Evolutionary conservation across 2,888 invertebrate genomes (phyloP).

Genomic region (Tinea pellionella): DNA sequence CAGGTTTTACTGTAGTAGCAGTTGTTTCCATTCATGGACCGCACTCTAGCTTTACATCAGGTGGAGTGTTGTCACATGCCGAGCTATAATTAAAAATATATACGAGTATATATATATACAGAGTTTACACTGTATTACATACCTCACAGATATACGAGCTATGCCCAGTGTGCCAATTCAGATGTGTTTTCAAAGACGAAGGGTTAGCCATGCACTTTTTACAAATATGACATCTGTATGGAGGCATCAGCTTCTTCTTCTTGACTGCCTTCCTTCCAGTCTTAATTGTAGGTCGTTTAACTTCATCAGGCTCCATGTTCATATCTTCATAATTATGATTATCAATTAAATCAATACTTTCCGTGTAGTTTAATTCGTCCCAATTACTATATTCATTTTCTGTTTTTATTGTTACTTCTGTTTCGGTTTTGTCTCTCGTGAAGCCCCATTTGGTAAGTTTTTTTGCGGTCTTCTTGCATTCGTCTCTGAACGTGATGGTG

Average conservation of each 20-base stretch:
- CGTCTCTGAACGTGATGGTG: neutral
- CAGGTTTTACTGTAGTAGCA: too few relatives aligned
- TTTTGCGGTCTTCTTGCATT: neutral
- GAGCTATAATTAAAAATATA: too few relatives aligned
- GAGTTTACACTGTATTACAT: too few relatives aligned
- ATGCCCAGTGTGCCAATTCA: conserved; percentile 11
- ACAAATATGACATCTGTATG: conserved; percentile 9
- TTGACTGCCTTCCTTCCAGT: neutral
- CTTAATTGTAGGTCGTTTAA: neutral
- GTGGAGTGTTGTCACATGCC: too few relatives aligned
- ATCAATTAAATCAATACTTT: neutral
- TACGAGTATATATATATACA: neutral
- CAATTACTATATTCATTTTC: neutral
- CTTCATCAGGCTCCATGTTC: neutral
- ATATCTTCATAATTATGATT: neutral
- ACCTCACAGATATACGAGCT: conserved; percentile 8
- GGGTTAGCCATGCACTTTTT: conserved; percentile 1
- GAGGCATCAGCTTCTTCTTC: neutral
- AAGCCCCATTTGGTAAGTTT: neutral
- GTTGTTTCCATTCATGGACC: too few relatives aligned
- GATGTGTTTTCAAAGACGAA: neutral
- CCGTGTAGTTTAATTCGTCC: neutral
- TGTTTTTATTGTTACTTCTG: neutral
- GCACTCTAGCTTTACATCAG: too few relatives aligned
- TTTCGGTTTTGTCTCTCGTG: neutral